Evolutionary conservation across 2,113 vertebrate genomes (phyloP).

Genomic region (Anhinga anhinga): DNA sequence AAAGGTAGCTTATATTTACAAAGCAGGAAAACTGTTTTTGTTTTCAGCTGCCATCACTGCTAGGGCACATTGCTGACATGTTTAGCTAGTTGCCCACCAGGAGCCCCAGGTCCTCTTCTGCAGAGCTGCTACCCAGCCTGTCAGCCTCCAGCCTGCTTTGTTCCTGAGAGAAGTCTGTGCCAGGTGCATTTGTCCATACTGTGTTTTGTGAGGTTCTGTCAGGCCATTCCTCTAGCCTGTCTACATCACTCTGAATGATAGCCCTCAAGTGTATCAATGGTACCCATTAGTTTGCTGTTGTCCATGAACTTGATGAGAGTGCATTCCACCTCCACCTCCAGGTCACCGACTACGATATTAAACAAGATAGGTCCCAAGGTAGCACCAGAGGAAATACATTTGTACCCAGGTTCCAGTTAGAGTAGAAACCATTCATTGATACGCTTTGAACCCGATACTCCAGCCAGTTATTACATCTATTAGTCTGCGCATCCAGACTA

Average conservation of each 20-base stretch:
- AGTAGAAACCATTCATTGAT: background rate
- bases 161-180: background rate
- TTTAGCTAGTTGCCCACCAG: background rate
- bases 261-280: background rate
- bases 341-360: background rate
- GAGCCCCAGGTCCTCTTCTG: background rate
- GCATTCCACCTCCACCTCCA: background rate
- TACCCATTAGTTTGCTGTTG: background rate
- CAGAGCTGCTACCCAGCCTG: background rate
- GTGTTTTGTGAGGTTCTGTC: background rate
- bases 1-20: background rate
- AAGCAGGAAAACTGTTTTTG: background rate
- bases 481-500: background rate
- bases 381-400: background rate
- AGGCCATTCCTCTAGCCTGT: background rate
- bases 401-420: background rate
- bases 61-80: background rate
- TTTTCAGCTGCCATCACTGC: background rate
- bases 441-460: background rate
- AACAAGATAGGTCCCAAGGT: background rate
- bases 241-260: background rate
- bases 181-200: background rate
- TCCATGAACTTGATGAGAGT: background rate
- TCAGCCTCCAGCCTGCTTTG: background rate
- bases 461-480: background rate